Percentiles rank a stretch among this genome's conserved stretches.
Evolutionary conservation across 2,797 vertebrate genomes (phyloP).

Genomic region (Enteromius paludinosus): DNA sequence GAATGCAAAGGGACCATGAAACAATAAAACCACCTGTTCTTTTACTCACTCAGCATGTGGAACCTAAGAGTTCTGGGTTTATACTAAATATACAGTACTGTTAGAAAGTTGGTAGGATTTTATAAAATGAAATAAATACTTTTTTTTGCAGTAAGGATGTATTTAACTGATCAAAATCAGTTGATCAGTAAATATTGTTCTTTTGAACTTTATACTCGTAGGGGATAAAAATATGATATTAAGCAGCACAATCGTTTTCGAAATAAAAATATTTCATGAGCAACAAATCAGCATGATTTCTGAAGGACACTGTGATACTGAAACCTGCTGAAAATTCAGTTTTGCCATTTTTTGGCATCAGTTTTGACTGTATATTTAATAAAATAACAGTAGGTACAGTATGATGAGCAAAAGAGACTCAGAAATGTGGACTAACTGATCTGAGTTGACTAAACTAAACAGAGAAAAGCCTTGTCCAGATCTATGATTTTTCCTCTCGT

Average conservation of each 20-base stretch:
- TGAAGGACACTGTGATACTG: not conserved
- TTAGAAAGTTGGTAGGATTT: not conserved
- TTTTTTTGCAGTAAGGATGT: not conserved
- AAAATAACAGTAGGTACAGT: not conserved
- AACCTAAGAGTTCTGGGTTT: not conserved
- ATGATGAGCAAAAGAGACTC: not conserved
- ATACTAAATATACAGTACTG: not conserved
- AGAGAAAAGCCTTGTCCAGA: conserved; percentile 42
- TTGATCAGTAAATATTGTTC: not conserved
- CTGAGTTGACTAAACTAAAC: conserved; percentile 46
- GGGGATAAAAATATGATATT: not conserved
- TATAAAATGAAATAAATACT: not conserved
- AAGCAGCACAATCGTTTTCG: not conserved
- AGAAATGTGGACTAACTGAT: conserved; percentile 1
- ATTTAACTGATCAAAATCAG: not conserved
- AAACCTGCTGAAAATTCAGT: not conserved
- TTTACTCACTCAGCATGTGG: conserved; percentile 36
- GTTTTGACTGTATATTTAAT: not conserved
- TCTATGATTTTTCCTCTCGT: conserved; percentile 50
- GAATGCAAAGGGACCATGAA: conserved; percentile 30
- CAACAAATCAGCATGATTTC: conserved; percentile 9
- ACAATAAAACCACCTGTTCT: conserved; percentile 26
- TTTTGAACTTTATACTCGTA: not conserved
- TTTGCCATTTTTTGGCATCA: not conserved
- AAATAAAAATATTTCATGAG: not conserved